These are phyloP conservation scores for Corydoras maculifer DNA, from an alignment of 2,113 vertebrate genomes.

Conservation along the genomic window DNA sequence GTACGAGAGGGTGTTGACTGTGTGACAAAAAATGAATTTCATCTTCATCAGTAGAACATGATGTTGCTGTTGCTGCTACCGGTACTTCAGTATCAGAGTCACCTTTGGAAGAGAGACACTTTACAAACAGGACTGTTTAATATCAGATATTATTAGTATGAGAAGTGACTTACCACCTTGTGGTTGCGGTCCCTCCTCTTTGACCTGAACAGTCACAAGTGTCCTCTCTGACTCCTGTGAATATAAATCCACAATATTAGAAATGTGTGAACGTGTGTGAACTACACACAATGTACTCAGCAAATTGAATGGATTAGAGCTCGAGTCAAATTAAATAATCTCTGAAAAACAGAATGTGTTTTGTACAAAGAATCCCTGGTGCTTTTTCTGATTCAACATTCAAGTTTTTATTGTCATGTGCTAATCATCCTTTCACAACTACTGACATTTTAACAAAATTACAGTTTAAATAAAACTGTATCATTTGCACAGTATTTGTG, in stretches of 20 bases:
- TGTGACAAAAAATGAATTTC: slow-evolving; percentile 22
- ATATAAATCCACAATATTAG: slow-evolving; percentile 14
- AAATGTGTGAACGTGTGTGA: no score
- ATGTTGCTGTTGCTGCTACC: slow-evolving; percentile 10
- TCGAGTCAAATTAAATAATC: no score
- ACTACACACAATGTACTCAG: no score
- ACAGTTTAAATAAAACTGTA: no score
- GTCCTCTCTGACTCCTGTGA: slow-evolving; percentile 18
- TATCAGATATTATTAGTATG: background rate
- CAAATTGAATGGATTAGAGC: no score
- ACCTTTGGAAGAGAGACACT: slow-evolving; percentile 25
- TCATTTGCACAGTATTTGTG: no score
- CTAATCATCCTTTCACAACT: no score
- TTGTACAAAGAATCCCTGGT: no score
- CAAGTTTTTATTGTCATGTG: no score
- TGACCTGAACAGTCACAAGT: slow-evolving; percentile 32
- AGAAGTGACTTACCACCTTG: slow-evolving; percentile 8
- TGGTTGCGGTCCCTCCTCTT: slow-evolving; percentile 35
- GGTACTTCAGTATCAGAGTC: slow-evolving; percentile 13
- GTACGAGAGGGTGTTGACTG: slow-evolving; percentile 3
- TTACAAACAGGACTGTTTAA: background rate
- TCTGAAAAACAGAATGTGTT: no score
- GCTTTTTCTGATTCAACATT: no score
- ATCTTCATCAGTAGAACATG: slow-evolving; percentile 30
- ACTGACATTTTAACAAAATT: no score